A percentile compares a stretch with the other conserved stretches of the same genome.
Conservation (phyloP, 2,888 invertebrate genomes). For the Craniophora ligustri region DNA sequence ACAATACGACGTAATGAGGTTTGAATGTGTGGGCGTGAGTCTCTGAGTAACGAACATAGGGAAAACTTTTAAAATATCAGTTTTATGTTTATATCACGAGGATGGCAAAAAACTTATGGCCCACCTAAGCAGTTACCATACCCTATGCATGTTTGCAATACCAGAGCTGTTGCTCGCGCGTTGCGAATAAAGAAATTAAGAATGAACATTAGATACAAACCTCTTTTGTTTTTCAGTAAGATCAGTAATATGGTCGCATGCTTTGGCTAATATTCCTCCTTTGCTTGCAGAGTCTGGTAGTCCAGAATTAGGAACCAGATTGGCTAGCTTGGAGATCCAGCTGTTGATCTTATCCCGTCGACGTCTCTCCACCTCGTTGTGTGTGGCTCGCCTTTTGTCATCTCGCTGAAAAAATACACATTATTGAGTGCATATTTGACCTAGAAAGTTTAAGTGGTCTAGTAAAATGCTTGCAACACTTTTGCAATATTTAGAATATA, state of each 20-base stretch:
- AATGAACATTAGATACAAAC: slow-evolving; percentile 73
- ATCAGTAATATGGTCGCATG: slow-evolving; percentile 97
- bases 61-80: no score
- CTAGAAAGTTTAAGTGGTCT: slow-evolving; percentile 8
- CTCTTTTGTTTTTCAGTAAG: slow-evolving; percentile 93
- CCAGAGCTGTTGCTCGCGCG: no score
- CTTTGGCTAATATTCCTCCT: slow-evolving; percentile 98
- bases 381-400: slow-evolving; percentile 96
- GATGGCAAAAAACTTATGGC: no score
- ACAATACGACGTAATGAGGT: not conserved
- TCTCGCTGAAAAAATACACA: slow-evolving; percentile 90
- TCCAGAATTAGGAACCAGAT: slow-evolving; percentile 94
- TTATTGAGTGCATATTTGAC: slow-evolving; percentile 8
- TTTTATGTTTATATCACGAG: no score
- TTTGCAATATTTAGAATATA: no score
- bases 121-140: no score
- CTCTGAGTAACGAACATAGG: no score
- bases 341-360: slow-evolving; percentile 98
- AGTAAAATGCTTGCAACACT: not conserved
- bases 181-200: no score
- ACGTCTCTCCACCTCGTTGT: slow-evolving; percentile 98
- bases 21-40: not conserved
- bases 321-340: slow-evolving; percentile 97
- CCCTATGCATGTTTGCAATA: no score
- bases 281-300: slow-evolving; percentile 92